Evolutionary conservation across 1,140 invertebrate species (phyloP).

Genomic region (Mactra quadrangularis): DNA sequence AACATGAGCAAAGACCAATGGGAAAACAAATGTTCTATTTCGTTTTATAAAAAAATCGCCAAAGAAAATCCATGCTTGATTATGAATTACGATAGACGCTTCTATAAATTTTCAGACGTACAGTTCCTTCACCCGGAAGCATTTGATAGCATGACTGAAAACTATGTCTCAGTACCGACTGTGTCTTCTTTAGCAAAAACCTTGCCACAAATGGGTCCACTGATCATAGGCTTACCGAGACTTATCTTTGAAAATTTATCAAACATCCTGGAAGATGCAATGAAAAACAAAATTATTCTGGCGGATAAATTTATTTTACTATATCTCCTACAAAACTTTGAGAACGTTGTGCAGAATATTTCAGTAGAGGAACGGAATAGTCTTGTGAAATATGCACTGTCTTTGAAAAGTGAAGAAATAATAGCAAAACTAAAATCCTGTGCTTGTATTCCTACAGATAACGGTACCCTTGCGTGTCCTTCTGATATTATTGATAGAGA

Average conservation of each 20-base stretch:
- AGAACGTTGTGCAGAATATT: background rate
- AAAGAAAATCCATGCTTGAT: background rate
- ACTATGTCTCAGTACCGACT: background rate
- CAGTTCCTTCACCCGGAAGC: background rate
- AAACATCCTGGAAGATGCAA: background rate
- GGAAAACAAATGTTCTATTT: background rate
- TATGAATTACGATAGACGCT: background rate
- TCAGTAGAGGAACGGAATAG: background rate
- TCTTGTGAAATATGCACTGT: background rate
- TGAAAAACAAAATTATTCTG: constrained; percentile 1
- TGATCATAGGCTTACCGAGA: background rate
- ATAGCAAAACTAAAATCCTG: background rate
- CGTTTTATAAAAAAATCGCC: constrained; percentile 8
- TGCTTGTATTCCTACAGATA: constrained; percentile 28
- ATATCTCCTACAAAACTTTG: constrained; percentile 10
- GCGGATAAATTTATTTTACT: background rate
- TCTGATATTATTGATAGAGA: constrained; percentile 4
- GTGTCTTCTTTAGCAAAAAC: background rate
- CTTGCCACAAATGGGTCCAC: no score
- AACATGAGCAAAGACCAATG: background rate
- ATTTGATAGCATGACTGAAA: background rate
- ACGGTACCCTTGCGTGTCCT: background rate
- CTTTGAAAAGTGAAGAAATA: background rate
- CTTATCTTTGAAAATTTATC: background rate
- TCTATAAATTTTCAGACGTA: background rate